A percentile compares a stretch with the other conserved stretches of the same genome.
These are phyloP conservation scores for Formica aserva DNA, from an alignment of 2,888 invertebrate genomes.

Conservation along the genomic window DNA sequence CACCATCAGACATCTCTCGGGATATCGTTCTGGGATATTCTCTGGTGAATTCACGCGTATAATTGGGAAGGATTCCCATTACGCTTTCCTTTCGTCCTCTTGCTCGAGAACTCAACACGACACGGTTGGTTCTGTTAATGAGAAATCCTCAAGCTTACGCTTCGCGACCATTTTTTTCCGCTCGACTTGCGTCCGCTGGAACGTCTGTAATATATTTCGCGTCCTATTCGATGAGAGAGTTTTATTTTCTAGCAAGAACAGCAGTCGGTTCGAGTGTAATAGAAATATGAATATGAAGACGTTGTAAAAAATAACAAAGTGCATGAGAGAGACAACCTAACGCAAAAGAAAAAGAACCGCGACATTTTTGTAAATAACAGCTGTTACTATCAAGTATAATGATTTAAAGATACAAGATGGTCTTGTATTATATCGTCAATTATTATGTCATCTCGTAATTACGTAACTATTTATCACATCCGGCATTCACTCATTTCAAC, in stretches of 20 bases:
- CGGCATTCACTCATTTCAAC: constrained; percentile 77
- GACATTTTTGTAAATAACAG: neutral
- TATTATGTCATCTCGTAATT: neutral
- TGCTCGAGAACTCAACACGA: constrained; percentile 41
- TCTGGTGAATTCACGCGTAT: constrained; percentile 68
- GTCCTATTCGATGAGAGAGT: neutral
- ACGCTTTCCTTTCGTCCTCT: constrained; percentile 2
- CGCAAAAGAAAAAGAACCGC: neutral
- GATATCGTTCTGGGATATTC: constrained; percentile 64
- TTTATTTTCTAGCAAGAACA: neutral
- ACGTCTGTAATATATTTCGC: neutral
- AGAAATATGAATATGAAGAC: constrained; percentile 5
- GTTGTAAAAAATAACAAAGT: neutral
- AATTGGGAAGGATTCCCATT: constrained; percentile 67
- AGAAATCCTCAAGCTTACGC: constrained; percentile 64
- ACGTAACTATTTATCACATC: neutral
- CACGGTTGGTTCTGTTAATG: constrained; percentile 66
- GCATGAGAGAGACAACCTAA: neutral
- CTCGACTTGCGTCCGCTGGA: neutral
- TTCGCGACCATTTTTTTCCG: constrained; percentile 22
- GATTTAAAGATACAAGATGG: neutral
- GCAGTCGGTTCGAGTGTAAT: neutral
- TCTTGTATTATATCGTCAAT: neutral
- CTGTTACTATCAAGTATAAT: neutral
- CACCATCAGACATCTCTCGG: constrained; percentile 55